Base-by-base conservation (phyloP, 2,888 invertebrate species). In the Acronicta leporina region DNA sequence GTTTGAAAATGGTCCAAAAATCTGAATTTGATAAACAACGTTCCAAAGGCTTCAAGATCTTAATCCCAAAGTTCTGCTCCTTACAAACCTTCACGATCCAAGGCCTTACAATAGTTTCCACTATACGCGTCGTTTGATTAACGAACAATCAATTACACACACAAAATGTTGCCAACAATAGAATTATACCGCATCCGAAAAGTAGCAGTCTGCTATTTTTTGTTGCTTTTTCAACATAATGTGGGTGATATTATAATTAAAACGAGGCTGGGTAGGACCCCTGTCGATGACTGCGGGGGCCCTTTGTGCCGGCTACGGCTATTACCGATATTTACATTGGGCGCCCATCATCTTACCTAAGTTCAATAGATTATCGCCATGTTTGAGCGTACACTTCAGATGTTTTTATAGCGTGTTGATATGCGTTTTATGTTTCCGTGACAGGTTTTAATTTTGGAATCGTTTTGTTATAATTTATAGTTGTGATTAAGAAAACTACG, bases 171-270 rank as follows among this genome's bases (percentile, higher is more conserved):
- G 45, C 56, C 67, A 66, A 80, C 78, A 80, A 78, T 78, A 76
- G 78, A 66, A 78, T 79, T 73, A 78, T 67, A 70, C 82, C 73
- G 82, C 80, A 83, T 85, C 77, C 80, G 80, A 75, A 87, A 87
- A 86, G 87, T 89, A 87, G 88, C 87, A 84, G 80, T 83, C 83
- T 56, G 56, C 33, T 41, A 35, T 58, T 79, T 79, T 82, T 78
- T 75, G 71, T 74, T 57, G 50, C 48, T 77, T 80, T 80, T 84
- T 82, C 79, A 70, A 79, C 68, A 87, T 92, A 92, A 92, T 92
- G 90, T 92, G 89, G 91, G 89, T 94, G 94, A 94, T 94, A 94
- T 94, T 92, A 89, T 94, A 94, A 94, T 94, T 94, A 92, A 90
- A 92, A 90, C 86, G 88, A 82, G 88, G 84, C 83, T 83, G 87